Evolutionary conservation across 2,797 vertebrate species (phyloP).

Genomic region (Tauraco hartlaubi): DNA sequence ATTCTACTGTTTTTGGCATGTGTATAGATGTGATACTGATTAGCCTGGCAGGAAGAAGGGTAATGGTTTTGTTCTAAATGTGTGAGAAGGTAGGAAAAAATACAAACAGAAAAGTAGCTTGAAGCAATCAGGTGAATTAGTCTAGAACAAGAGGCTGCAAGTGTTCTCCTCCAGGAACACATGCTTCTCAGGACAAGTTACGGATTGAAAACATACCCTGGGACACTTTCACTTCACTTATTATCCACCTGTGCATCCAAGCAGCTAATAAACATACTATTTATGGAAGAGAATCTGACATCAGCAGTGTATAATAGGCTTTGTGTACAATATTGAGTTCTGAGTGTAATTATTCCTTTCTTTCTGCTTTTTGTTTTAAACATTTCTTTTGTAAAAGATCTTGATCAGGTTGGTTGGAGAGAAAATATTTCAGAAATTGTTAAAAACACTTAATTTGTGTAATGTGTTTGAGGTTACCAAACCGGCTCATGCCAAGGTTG

Average conservation of each 20-base stretch:
- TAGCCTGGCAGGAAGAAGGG: neutral
- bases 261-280: neutral
- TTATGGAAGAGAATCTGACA: neutral
- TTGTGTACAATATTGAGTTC: neutral
- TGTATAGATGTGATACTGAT: neutral
- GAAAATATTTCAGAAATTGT: neutral
- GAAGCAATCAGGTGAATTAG: neutral
- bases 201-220: neutral
- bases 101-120: conserved; percentile 13
- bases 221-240: neutral
- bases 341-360: neutral
- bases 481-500: neutral
- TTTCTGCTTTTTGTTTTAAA: neutral
- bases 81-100: conserved; percentile 37
- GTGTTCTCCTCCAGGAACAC: neutral
- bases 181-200: neutral
- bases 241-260: neutral
- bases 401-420: neutral
- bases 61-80: neutral
- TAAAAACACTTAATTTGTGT: neutral
- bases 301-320: neutral
- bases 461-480: neutral
- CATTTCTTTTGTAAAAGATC: neutral
- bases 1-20: neutral
- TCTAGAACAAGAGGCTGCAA: neutral